These are phyloP conservation scores for Beroe forskalii DNA, from an alignment of 37 sponge, comb jelly and placozoan species.

Conservation along the genomic window DNA sequence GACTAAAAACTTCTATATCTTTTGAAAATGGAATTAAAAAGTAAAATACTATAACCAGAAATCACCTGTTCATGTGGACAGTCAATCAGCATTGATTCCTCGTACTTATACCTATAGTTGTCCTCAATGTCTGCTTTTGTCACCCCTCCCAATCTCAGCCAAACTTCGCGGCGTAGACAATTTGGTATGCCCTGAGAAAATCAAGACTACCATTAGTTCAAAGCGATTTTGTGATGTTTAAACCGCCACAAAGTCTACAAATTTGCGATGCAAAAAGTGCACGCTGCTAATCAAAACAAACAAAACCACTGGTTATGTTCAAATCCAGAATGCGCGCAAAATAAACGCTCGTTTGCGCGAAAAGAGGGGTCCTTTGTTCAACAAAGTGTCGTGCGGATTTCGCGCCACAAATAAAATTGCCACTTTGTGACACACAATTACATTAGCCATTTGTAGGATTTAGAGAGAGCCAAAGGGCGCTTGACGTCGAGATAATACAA, in stretches of 20 bases:
- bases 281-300: no score
- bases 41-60: no score
- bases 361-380: not conserved
- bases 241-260: no score
- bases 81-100: not conserved
- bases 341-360: not conserved
- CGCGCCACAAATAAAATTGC: not conserved
- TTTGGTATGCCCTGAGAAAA: constrained; percentile 47
- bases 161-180: not conserved
- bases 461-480: no score
- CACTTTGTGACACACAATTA: not conserved
- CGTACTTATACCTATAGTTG: constrained; percentile 21
- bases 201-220: not conserved
- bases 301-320: no score
- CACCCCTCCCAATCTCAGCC: constrained; percentile 51
- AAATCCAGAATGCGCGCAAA: not conserved
- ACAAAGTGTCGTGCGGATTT: not conserved
- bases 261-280: no score
- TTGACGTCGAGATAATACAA: no score
- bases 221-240: not conserved
- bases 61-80: constrained; percentile 62
- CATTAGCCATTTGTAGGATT: not conserved
- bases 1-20: no score
- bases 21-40: no score
- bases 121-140: constrained; percentile 14